Conservation (phyloP, 1,140 invertebrate species). For the Melanaphis sacchari region DNA sequence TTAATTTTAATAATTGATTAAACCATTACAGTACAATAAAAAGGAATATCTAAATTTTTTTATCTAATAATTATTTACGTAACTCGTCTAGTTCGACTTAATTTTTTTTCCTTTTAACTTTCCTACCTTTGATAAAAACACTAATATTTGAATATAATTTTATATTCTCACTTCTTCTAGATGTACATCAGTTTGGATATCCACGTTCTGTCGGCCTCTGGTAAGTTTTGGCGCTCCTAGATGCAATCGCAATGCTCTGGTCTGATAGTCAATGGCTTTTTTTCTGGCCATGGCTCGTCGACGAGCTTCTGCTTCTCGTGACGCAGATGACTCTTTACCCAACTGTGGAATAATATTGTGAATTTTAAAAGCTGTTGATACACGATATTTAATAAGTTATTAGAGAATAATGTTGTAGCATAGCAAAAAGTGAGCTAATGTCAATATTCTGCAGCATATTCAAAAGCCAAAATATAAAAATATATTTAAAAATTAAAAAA, state of each 20-base stretch:
- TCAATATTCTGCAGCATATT: constrained; percentile 11
- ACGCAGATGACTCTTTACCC: neutral
- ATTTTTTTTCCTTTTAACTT: neutral
- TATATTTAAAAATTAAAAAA: neutral
- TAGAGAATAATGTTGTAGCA: neutral
- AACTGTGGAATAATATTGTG: neutral
- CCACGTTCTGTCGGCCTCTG: constrained; percentile 79
- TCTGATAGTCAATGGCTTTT: constrained; percentile 66
- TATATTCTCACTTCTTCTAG: constrained; percentile 76
- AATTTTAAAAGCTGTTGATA: neutral
- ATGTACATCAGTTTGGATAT: constrained; percentile 86
- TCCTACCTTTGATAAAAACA: neutral
- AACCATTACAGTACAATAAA: too few relatives aligned
- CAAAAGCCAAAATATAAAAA: constrained; percentile 35
- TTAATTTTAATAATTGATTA: too few relatives aligned
- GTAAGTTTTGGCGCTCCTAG: constrained; percentile 76
- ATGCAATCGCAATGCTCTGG: constrained; percentile 66
- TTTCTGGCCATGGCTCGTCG: constrained; percentile 69
- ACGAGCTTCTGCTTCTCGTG: constrained; percentile 68
- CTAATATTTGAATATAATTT: neutral
- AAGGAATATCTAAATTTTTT: neutral
- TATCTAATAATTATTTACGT: neutral
- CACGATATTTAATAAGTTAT: neutral
- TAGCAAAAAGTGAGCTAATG: constrained; percentile 13
- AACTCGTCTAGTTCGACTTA: neutral